Base-by-base conservation (phyloP, 1,140 invertebrate species). In the Cydia strobilella region DNA sequence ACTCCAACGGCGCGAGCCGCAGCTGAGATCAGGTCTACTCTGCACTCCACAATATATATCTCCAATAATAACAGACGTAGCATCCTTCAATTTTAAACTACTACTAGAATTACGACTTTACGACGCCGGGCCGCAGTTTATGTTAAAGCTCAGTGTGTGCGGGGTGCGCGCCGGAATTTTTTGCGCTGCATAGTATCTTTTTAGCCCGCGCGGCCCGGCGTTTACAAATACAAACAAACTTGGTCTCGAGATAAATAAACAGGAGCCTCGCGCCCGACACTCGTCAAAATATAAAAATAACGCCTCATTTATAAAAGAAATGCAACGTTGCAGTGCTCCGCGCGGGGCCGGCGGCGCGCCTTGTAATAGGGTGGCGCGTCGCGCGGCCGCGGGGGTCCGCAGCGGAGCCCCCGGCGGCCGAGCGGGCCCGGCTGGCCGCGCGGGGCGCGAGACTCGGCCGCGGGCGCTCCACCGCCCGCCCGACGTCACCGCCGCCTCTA, bases 191-290 rank as follows among this genome's bases (percentile, higher is more conserved):
- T 5, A 7, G 51, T 54, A n/a, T 54, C 51, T 54, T 54, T 54
- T 54, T 54, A n/a, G 51, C 76, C 73, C 77, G 84, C 81, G 78
- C 74, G 75, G 79, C 80, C 66, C 80, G 77, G 69, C 82, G 84
- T 79, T 81, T 77, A 85, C 86, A 90, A 89, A 90, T 89, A 88
- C 90, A 88, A 54, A 88, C 90, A 87, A 90, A 87, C 88, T 90
- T 90, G 88, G 88, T 92, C 90, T 88, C 87, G 76, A 86, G 86
- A 87, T 92, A 90, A 92, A 90, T 90, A 90, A 87, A 90, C 87
- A 72, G 79, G 84, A 81, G 82, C 83, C 88, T 85, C 85, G 73
- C 76, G 78, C 66, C 75, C 77, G 18, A 80, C 78, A 76, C 76
- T 80, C 72, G 65, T 80, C 79, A 86, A 87, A 89, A 88, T 86